Base-by-base conservation (phyloP, 2,113 vertebrate genomes). In the Solea senegalensis region DNA sequence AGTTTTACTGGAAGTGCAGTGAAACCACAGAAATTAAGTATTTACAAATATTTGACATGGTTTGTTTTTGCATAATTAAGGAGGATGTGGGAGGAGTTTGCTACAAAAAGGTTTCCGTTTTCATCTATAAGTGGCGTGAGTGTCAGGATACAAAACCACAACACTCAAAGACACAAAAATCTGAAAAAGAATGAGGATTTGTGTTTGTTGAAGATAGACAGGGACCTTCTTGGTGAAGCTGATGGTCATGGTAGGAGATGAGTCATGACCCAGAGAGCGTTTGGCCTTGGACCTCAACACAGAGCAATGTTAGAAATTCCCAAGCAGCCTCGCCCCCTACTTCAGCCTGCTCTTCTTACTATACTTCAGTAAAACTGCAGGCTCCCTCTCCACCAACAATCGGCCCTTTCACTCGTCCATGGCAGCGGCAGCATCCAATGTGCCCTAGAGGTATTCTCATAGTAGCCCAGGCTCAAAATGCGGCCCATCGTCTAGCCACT, bases 301-400 rank as follows among this genome's bases (percentile, higher is more conserved):
- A 78, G 72, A 86, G 66, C 54, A 81, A 90, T 88, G 85, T 78
- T 83, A 1, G 14, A 86, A 83, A 92, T 90, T 92, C 90, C 89
- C 85, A 65, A 46, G 85, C 59, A 68, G 86, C 81, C 86, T 76
- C 81, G 16, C 78, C 80, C 71, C 72, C 69, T 56, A 64, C 52
- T 49, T 58, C 67, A 76, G 80, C 40, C 62, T 65, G 72, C 69
- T 16, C 54, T 50, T 80, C 61, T 59, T 50, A 58, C 74, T 56
- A 54, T 21, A 21, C 80, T 81, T 73, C 55, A 81, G 61, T 65
- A 14, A 78, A 65, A 65, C 13, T 62, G 56, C 65, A 78, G 66
- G 65, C 84, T 78, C 26, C 76, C 60, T 86, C 78, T 83, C 56
- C 40, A 75, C 51, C 81, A 86, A 92, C 91, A 92, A 91, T 89